Conservation (phyloP, 2,113 vertebrate species). For the Platichthys flesus region DNA sequence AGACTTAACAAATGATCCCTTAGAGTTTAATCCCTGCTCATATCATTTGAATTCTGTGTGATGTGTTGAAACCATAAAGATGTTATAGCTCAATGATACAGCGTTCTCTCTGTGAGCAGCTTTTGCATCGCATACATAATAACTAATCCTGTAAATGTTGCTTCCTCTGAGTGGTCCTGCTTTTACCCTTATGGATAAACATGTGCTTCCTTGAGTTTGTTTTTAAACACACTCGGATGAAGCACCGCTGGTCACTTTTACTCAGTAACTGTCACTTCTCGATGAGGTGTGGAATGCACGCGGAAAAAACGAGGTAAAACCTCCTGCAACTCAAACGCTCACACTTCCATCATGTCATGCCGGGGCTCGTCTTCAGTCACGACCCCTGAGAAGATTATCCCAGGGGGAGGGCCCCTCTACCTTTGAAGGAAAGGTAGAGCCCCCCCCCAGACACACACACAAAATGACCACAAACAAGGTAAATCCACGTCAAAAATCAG, state of each 20-base stretch:
- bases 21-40: too few relatives aligned
- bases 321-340: constrained; percentile 23
- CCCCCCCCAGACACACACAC: too few relatives aligned
- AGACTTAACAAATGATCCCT: too few relatives aligned
- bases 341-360: constrained; percentile 48
- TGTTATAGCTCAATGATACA: too few relatives aligned
- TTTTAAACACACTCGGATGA: background rate
- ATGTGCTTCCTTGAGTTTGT: too few relatives aligned
- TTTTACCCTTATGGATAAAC: too few relatives aligned
- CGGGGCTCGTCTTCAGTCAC: constrained; percentile 29
- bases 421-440: background rate
- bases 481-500: background rate
- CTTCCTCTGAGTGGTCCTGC: too few relatives aligned
- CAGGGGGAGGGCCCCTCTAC: constrained; percentile 6
- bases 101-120: too few relatives aligned
- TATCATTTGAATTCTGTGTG: too few relatives aligned
- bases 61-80: too few relatives aligned
- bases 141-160: too few relatives aligned
- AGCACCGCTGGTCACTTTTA: background rate
- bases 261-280: background rate
- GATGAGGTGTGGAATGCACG: constrained; percentile 32
- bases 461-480: background rate
- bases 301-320: background rate
- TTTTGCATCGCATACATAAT: too few relatives aligned
- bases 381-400: constrained; percentile 34